Base-by-base conservation (phyloP, 2,113 vertebrate genomes). In the Pteruthius melanotis region DNA sequence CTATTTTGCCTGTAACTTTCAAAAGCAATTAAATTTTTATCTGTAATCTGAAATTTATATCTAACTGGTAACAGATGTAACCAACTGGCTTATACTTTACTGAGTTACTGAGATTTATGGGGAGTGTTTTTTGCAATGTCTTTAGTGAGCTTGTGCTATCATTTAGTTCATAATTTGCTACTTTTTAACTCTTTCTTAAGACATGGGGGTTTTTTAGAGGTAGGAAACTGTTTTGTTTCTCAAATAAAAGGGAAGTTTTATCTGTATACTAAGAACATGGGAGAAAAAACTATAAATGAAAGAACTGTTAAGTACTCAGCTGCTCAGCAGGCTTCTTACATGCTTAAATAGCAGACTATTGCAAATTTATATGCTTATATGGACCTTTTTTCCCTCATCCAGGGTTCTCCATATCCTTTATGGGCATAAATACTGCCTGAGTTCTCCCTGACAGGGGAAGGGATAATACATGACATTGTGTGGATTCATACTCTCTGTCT, bases 31-130 rank as follows among this genome's bases (percentile, higher is more conserved):
- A 95, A 92, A 80, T 93, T 97, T 97, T 96, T 91, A 97, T 96
- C 95, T 97, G 88, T 96, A 97, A 98, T 98, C 95, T 97, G 90
- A 98, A 98, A 97, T 98, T 98, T 97, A 93, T 91, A 95, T 97
- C 95, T 98, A 98, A 98, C 88, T 94, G 87, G 81, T 93, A 97
- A 97, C 97, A 98, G 97, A 97, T 98, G 97, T 97, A 92, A 97
- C 96, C 95, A 97, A 96, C 91, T 97, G 93, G 78, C 81, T 98
- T 95, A 96, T 96, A 89, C 69, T 96, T 96, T 65, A 91, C 76
- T 86, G 72, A 85, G 72, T 95, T 95, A 89, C 93, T 91, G 93
- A 98, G 93, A 97, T 98, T 97, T 98, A 97, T 93, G 90, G 80
- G 80, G 84, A 93, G 84, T 72, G 71, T 81, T 95, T 92, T 95